Evolutionary conservation across 1,140 invertebrate genomes (phyloP), one percentile per base, ranked within the genome.

Genomic region (Steinernema feltiae): DNA sequence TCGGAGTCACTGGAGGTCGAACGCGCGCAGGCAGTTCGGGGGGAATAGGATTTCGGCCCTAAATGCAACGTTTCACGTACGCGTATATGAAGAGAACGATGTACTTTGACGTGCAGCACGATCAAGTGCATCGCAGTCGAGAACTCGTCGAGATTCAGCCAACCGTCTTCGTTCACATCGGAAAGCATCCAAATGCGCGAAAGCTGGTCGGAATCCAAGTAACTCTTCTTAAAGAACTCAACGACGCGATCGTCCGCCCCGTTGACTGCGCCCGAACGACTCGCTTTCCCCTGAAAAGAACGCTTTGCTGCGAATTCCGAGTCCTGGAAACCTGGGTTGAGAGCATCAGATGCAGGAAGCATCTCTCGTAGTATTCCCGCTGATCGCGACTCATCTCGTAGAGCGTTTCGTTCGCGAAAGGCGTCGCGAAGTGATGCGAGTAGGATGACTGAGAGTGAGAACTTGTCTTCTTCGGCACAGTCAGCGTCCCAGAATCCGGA

Each of bases 111-210:
- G 53, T 80, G 72, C 0, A 80, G 70, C 24, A 80, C 79, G 80
- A 98, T 97, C 84, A 99, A 91, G 89, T 99, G 95, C 92, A 97
- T 95, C 0, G 96, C 94, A 71, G 98, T 90, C 12, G 95, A 95
- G 89, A 98, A 99, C 89, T 99, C 97, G 82, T 98, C 95, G 0
- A 90, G 86, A 88, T 99, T 95, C 69, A 98, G 88, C 88, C 93
- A 91, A 0, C 96, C 96, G 88, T 99, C 97, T 81, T 92, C 91
- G 88, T 98, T 96, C 35, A 98, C 90, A 87, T 99, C 97, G 0
- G 96, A 91, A 32, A 99, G 88, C 87, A 95, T 97, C 95, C 96
- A 99, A 81, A 97, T 93, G 32, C 78, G 71, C 74, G 75, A 76
- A n/a, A 76, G 75, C 72, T 32, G 24, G 12, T 41, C 73, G 3